Evolutionary conservation across 2,888 invertebrate species (phyloP), one percentile per base, ranked within the genome.

Genomic region (Toxonevra muliebris): DNA sequence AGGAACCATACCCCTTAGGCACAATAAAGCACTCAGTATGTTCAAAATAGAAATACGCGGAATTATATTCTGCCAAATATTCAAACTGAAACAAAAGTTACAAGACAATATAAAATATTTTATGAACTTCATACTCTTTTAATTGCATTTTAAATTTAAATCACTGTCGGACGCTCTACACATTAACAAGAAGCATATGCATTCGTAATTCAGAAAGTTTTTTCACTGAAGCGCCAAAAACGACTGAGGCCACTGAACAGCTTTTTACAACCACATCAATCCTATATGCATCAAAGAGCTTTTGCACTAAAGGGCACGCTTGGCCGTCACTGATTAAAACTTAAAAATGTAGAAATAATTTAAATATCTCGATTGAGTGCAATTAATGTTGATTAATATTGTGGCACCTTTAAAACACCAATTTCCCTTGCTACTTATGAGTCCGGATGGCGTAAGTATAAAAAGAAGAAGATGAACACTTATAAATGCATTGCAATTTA

Each of bases 401-500:
- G 48, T 7, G 30, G 30, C 30, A 30, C 7, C 30, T 30, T 30
- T 7, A 30, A 7, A 30, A 7, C 7, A 7, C 30, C 7, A 30
- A 30, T 30, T 30, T 30, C 30, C 7, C 30, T 30, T 7, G 30
- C 7, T 30, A 4, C 2, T 30, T 2, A 30, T 30, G 7, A 30
- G 30, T 30, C 7, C 30, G 7, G 30, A 30, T 4, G 7, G 2
- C 30, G 30, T 30, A 7, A 4, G 30, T 30, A 7, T 30, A 30
- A 30, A 7, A 30, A 30, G 30, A 30, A 30, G 7, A 30, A 30
- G 30, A 30, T 4, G 30, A 30, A 30, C 3, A 30, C 7, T 30
- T 30, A 30, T 30, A 53, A 53, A 61, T 68, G 59, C 60, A 59
- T 45, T 40, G 61, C 50, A 68, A 54, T 64, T 64, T 60, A 43